Conservation (phyloP, 1,140 invertebrate species). For the Bombus difficillimus region DNA sequence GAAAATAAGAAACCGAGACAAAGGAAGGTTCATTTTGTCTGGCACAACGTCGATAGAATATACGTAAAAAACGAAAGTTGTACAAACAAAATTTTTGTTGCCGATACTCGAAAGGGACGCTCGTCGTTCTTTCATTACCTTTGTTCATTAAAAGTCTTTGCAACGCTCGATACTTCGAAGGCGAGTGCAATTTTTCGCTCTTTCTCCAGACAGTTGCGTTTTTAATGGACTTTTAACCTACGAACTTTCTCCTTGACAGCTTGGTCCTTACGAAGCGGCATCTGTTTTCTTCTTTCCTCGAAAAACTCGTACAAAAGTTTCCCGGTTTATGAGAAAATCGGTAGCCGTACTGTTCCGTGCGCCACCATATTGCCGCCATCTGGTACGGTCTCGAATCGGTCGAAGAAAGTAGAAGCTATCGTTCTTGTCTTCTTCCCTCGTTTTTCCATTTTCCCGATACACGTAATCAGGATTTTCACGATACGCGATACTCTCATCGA, state of each 20-base stretch:
- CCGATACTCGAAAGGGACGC: not conserved
- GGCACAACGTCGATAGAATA: not conserved
- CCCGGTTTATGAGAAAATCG: constrained; percentile 40
- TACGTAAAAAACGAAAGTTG: not conserved
- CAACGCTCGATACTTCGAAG: not conserved
- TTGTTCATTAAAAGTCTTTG: not conserved
- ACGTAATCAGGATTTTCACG: not conserved
- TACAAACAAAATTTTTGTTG: not conserved
- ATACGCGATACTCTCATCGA: not conserved
- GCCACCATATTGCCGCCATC: constrained; percentile 14
- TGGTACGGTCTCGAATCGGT: constrained; percentile 21
- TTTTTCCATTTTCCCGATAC: not conserved
- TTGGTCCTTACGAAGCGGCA: constrained; percentile 19
- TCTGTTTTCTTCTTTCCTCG: constrained; percentile 1
- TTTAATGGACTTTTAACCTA: constrained; percentile 37
- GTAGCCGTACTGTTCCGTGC: too few relatives aligned
- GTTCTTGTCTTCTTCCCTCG: not conserved
- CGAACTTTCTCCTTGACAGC: constrained; percentile 1
- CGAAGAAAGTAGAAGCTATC: not conserved
- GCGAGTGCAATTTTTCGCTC: not conserved
- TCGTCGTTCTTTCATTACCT: constrained; percentile 1
- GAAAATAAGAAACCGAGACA: not conserved
- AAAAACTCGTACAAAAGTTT: constrained; percentile 19
- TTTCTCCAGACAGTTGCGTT: not conserved
- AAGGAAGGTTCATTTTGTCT: not conserved